phyloP scores from a whole-genome alignment of 1,140 invertebrate species.

The Metopolophium dirhodum region DNA sequence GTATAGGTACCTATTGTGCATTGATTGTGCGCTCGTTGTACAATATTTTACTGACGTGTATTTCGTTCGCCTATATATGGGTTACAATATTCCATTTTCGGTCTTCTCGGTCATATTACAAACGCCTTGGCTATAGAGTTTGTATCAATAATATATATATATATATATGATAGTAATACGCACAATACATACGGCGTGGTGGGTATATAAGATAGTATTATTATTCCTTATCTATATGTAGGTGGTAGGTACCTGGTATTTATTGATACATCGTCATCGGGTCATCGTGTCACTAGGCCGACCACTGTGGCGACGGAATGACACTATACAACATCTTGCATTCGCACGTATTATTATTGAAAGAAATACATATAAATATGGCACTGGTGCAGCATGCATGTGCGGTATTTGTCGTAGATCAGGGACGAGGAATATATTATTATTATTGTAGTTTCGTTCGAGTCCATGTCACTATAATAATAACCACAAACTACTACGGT shows the following conservation, averaged over 20 bases:
- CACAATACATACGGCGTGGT: background rate
- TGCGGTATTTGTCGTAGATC: background rate
- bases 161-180: background rate
- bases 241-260: too few species aligned
- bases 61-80: background rate
- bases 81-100: background rate
- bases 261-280: background rate
- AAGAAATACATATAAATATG: background rate
- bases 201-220: background rate
- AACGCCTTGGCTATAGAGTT: too few species aligned
- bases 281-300: slow-evolving; percentile 14
- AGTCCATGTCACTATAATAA: background rate
- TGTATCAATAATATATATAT: background rate
- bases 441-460: background rate
- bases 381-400: background rate
- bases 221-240: background rate
- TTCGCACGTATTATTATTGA: background rate
- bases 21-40: background rate
- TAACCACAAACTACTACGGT: background rate
- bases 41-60: background rate
- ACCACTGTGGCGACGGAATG: background rate
- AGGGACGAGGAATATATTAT: background rate
- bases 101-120: background rate
- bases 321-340: background rate
- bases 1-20: background rate